Conservation (phyloP, 1,140 invertebrate genomes). For the Caenorhabditis latens region DNA sequence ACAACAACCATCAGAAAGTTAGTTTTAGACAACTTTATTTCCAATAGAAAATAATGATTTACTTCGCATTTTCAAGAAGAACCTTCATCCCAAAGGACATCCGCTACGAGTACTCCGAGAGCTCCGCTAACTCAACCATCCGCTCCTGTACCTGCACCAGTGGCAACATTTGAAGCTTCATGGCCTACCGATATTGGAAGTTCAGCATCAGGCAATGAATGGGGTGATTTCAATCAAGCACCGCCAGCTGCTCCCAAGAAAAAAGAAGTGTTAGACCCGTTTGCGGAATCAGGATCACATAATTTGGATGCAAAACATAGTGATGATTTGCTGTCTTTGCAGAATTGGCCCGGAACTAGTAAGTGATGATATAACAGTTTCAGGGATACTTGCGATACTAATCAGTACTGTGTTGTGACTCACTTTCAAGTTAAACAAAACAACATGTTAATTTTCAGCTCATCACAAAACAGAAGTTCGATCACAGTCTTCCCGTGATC, state of each 20-base stretch:
- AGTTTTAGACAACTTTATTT: not conserved
- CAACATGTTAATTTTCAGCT: not conserved
- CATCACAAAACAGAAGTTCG: constrained; percentile 23
- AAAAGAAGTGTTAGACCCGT: not conserved
- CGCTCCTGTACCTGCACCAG: not conserved
- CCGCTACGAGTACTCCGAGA: not conserved
- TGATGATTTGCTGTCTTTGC: constrained; percentile 14
- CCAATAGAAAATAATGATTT: not conserved
- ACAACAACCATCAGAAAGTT: not conserved
- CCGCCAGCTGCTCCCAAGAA: not conserved
- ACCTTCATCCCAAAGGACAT: not conserved
- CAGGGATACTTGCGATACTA: too few relatives aligned
- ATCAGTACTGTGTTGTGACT: not conserved
- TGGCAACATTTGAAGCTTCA: not conserved
- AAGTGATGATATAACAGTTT: not conserved
- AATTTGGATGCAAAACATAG: constrained; percentile 15
- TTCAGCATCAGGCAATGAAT: not conserved
- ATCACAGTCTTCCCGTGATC: constrained; percentile 18
- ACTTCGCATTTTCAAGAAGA: not conserved
- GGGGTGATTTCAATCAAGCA: constrained; percentile 37
- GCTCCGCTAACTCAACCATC: not conserved
- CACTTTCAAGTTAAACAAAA: not conserved
- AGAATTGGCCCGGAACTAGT: constrained; percentile 32
- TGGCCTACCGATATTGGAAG: not conserved
- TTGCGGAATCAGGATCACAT: not conserved